Percentiles rank a stretch among this genome's conserved stretches.
Conservation (phyloP, 2,888 invertebrate genomes). For the Leucophenga maculata region DNA sequence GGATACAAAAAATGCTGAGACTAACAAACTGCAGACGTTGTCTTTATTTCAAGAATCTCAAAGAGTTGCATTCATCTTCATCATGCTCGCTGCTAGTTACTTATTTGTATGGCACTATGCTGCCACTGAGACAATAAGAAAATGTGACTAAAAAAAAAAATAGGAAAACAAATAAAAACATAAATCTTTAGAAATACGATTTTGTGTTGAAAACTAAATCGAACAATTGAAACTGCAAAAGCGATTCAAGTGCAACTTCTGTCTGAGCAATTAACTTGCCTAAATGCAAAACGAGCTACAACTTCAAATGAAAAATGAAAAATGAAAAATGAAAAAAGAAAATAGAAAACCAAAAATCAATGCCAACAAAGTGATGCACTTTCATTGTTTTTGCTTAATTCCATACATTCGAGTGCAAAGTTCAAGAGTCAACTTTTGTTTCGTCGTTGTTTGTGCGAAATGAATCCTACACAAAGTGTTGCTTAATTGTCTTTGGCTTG, state of each 20-base stretch:
- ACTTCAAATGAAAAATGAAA: too few species aligned
- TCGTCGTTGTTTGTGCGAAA: not conserved
- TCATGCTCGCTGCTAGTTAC: not conserved
- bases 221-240: conserved; percentile 8
- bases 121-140: not conserved
- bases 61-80: conserved; percentile 1
- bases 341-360: not conserved
- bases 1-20: not conserved
- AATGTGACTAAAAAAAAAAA: not conserved
- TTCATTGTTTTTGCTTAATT: not conserved
- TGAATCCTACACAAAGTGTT: not conserved
- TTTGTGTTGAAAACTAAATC: not conserved
- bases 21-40: not conserved
- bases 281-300: not conserved
- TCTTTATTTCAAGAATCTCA: not conserved
- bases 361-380: not conserved
- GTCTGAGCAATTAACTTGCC: not conserved
- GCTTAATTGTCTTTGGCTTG: conserved; percentile 18
- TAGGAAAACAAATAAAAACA: too few species aligned
- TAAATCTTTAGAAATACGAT: too few species aligned
- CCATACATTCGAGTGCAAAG: not conserved
- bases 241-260: not conserved
- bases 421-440: not conserved
- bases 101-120: not conserved
- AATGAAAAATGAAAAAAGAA: too few species aligned